Conservation (phyloP, 1,140 invertebrate species). For the Elysia chlorotica region DNA sequence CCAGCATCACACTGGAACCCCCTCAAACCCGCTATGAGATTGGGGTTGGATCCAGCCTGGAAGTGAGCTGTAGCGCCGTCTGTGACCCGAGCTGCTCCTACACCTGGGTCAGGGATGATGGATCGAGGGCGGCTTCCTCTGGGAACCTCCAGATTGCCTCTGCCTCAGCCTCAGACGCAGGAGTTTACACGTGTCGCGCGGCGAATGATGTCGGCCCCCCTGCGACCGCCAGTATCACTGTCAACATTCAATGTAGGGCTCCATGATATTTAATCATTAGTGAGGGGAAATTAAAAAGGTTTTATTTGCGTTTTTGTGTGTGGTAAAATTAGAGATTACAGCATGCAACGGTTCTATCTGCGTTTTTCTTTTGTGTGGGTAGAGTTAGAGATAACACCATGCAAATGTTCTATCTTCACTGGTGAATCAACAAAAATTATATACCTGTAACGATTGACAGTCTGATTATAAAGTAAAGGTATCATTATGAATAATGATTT, state of each 20-base stretch:
- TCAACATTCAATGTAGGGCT: constrained; percentile 11
- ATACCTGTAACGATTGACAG: too few species aligned
- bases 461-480: too few species aligned
- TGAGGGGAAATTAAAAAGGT: too few species aligned
- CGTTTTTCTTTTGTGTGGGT: too few species aligned
- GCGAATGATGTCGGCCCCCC: constrained; percentile 18
- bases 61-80: constrained; percentile 11
- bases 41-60: constrained; percentile 3
- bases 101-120: constrained; percentile 11
- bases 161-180: neutral
- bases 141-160: neutral
- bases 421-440: too few species aligned
- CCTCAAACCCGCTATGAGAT: neutral
- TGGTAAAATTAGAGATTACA: too few species aligned
- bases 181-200: constrained; percentile 13
- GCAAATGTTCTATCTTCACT: too few species aligned
- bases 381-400: too few species aligned
- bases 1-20: constrained; percentile 1
- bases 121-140: neutral
- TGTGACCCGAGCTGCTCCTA: constrained; percentile 22
- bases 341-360: too few species aligned
- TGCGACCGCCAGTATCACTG: neutral
- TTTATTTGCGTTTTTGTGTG: too few species aligned
- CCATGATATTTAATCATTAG: neutral
- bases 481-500: too few species aligned